These are phyloP conservation scores for Porphyrio hochstetteri DNA, from an alignment of 2,113 vertebrate genomes.

Conservation along the genomic window DNA sequence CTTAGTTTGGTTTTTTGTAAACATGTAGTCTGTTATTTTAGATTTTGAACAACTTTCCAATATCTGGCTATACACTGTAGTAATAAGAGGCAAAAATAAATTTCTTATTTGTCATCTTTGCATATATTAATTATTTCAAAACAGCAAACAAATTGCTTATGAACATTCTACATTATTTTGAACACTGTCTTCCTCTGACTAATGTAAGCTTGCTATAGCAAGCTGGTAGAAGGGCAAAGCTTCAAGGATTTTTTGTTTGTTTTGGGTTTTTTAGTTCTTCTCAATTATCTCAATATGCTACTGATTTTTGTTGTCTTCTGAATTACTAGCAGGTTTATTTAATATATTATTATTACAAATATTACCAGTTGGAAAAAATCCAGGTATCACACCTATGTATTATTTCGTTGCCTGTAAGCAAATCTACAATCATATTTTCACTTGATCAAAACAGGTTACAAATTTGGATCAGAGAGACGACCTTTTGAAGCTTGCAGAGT, in stretches of 20 bases:
- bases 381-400: not conserved
- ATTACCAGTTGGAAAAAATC: not conserved
- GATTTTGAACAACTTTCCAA: not conserved
- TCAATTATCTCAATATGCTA: not conserved
- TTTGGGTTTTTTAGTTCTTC: no score
- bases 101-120: not conserved
- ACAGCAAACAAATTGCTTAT: not conserved
- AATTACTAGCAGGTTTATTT: not conserved
- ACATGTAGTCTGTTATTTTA: not conserved
- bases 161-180: not conserved
- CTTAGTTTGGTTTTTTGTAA: not conserved
- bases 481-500: slow-evolving; percentile 88
- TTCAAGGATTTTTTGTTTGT: not conserved
- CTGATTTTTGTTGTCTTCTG: not conserved
- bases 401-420: not conserved
- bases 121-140: not conserved
- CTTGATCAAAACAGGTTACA: slow-evolving; percentile 58
- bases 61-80: accelerated
- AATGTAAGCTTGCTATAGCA: not conserved
- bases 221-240: not conserved
- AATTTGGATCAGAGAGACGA: slow-evolving; percentile 80
- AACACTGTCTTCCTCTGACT: not conserved
- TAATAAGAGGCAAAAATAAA: not conserved
- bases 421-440: not conserved
- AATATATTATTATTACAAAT: not conserved